Percentiles rank a stretch among this genome's conserved stretches.
Conservation (phyloP, 1,140 invertebrate species). For the Cecropterus lyciades region DNA sequence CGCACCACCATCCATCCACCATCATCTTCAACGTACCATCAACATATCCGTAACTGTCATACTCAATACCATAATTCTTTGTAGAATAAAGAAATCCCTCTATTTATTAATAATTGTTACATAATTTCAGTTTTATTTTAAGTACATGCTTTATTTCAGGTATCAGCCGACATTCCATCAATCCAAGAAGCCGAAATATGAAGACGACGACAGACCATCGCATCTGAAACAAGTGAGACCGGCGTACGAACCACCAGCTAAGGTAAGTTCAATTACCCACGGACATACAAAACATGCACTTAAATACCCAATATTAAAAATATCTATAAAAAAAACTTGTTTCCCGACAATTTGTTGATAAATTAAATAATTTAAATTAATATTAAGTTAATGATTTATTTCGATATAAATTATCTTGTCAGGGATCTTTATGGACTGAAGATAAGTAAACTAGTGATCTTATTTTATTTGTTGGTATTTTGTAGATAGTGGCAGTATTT, state of each 20-base stretch:
- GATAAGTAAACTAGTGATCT: background rate
- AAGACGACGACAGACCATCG: slow-evolving; percentile 37
- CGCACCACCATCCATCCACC: no score
- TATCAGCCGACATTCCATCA: slow-evolving; percentile 42
- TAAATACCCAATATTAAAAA: slow-evolving; percentile 4
- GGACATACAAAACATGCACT: background rate
- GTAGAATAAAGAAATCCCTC: no score
- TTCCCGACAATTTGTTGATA: slow-evolving; percentile 3
- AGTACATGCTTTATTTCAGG: slow-evolving; percentile 4
- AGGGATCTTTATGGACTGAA: background rate
- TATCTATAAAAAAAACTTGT: background rate
- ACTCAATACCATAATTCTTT: no score
- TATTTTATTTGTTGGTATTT: background rate
- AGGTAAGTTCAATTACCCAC: slow-evolving; percentile 47
- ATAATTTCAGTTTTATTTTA: no score
- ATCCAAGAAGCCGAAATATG: slow-evolving; percentile 39
- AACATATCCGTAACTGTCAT: no score
- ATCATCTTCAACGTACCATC: no score
- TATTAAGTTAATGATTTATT: background rate
- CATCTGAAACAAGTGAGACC: slow-evolving; percentile 55
- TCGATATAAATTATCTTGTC: background rate
- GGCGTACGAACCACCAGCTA: slow-evolving; percentile 51
- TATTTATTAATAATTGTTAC: no score
- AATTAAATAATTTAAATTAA: background rate
- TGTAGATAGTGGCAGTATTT: background rate